Percentiles rank a stretch among this genome's conserved stretches.
These are phyloP conservation scores for Gallinago undulata DNA, from an alignment of 2,113 vertebrate species.

Conservation along the genomic window DNA sequence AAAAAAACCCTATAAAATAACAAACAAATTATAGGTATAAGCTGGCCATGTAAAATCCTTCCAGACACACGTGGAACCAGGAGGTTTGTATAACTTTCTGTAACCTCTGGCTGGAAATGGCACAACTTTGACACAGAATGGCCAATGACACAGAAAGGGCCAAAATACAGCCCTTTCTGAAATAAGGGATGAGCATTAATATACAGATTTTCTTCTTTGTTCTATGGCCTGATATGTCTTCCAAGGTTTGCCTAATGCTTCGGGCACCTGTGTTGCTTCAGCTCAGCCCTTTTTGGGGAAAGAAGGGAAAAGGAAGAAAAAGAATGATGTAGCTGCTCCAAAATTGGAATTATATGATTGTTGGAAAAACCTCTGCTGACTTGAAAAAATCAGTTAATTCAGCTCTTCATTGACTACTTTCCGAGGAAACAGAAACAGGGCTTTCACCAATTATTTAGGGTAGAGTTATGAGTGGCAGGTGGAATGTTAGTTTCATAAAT, in stretches of 20 bases:
- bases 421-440: neutral
- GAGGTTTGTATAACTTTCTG: neutral
- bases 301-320: neutral
- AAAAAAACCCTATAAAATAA: neutral
- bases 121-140: neutral
- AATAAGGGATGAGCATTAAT: accelerated
- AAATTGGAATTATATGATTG: neutral
- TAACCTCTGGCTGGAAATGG: neutral
- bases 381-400: neutral
- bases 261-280: neutral
- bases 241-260: neutral
- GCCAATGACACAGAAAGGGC: too few species aligned
- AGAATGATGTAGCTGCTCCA: neutral
- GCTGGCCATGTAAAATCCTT: neutral
- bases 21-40: neutral
- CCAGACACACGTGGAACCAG: neutral
- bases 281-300: accelerated
- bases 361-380: neutral
- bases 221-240: neutral
- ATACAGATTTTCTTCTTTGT: neutral
- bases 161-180: neutral
- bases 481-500: neutral
- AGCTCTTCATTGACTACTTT: neutral
- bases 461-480: neutral
- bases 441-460: neutral